These are phyloP conservation scores for Caiman crocodilus DNA, from an alignment of 2,797 vertebrate species.

Conservation along the genomic window DNA sequence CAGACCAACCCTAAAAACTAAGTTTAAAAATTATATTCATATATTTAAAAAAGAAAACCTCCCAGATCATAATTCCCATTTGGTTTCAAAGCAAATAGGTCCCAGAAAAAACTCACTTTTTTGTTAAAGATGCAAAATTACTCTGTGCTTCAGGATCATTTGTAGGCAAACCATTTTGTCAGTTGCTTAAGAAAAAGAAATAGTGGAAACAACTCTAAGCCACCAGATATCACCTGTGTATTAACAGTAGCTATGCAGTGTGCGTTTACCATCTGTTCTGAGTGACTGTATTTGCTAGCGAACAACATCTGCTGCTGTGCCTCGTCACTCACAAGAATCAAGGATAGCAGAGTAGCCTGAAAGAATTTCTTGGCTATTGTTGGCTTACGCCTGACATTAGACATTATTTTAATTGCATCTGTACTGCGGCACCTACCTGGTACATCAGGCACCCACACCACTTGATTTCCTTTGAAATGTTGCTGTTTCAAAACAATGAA, in stretches of 20 bases:
- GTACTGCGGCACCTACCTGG: neutral
- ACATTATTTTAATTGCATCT: neutral
- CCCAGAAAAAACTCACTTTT: neutral
- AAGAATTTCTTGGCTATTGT: neutral
- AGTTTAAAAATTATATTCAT: neutral
- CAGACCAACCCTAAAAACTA: neutral
- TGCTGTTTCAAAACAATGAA: neutral
- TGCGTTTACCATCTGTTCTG: neutral
- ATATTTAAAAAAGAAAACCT: neutral
- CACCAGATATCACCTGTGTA: neutral
- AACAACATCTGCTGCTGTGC: neutral
- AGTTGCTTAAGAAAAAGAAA: neutral
- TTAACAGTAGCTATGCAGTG: neutral
- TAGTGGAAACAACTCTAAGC: neutral
- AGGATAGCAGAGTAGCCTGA: neutral
- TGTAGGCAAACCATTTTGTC: conserved; percentile 1
- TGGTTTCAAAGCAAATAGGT: neutral
- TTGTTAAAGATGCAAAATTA: neutral
- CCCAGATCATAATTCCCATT: neutral
- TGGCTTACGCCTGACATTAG: neutral
- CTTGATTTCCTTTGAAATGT: neutral
- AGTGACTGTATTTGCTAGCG: neutral
- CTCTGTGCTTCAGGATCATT: neutral
- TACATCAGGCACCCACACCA: neutral
- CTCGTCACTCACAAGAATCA: neutral